Evolutionary conservation across 2,113 vertebrate genomes (phyloP).

Genomic region (Hyperopisus bebe): DNA sequence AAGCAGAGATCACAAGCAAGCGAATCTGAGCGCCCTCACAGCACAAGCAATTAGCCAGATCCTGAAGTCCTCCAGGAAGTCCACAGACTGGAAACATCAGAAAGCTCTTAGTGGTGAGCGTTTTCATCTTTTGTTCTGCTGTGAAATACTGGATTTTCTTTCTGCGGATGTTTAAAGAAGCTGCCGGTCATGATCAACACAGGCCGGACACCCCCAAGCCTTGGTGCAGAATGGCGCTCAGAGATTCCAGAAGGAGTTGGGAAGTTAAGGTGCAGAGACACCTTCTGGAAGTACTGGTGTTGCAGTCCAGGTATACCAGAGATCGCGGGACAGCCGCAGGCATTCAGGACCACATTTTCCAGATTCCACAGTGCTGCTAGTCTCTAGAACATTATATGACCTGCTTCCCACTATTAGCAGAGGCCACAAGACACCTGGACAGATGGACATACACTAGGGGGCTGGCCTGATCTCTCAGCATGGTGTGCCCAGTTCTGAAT

Average conservation of each 20-base stretch:
- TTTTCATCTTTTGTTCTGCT: background rate
- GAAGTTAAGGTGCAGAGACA: background rate
- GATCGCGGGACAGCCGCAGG: background rate
- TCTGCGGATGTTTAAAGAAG: background rate
- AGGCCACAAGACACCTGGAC: background rate
- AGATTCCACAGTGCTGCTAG: background rate
- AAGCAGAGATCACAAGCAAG: slow-evolving; percentile 19
- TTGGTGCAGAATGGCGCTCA: background rate
- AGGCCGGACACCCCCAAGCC: background rate
- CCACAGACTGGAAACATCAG: background rate
- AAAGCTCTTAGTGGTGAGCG: background rate
- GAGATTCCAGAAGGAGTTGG: background rate
- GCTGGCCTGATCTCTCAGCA: background rate
- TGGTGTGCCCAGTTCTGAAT: background rate
- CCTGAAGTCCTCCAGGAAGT: background rate
- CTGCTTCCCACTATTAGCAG: background rate
- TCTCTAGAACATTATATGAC: background rate
- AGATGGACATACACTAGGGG: background rate
- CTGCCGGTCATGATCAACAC: background rate
- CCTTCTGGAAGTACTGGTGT: background rate
- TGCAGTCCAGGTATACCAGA: background rate
- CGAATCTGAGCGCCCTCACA: background rate
- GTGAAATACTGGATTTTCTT: background rate
- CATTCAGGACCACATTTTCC: background rate
- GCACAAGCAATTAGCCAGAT: background rate